Evolutionary conservation across 2,888 invertebrate species (phyloP).

Genomic region (Pollenia angustigena): DNA sequence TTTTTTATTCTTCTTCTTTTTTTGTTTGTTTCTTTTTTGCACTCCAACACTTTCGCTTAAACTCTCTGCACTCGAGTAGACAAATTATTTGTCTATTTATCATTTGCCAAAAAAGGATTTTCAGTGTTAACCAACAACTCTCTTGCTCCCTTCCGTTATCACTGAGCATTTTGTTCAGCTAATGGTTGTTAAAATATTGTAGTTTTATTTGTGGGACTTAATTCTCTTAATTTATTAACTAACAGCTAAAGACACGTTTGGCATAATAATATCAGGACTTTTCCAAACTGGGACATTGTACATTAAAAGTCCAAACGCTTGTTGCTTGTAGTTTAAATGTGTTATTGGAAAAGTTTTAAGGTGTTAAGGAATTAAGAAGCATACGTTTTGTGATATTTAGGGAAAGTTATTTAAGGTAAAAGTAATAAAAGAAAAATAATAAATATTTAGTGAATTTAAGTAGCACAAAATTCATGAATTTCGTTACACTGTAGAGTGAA

Average conservation of each 20-base stretch:
- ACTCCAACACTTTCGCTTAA: constrained; percentile 46
- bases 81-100: constrained; percentile 67
- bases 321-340: not conserved
- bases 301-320: not conserved
- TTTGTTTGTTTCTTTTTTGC: constrained; percentile 13
- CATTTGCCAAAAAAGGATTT: constrained; percentile 66
- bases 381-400: not conserved
- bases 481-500: too few relatives aligned
- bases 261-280: constrained; percentile 22
- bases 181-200: constrained; percentile 39
- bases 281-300: not conserved
- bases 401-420: too few relatives aligned
- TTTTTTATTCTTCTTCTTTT: constrained; percentile 27
- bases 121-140: constrained; percentile 7
- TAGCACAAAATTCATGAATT: too few relatives aligned
- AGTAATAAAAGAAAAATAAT: too few relatives aligned
- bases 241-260: constrained; percentile 45
- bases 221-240: constrained; percentile 63
- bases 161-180: not conserved
- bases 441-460: too few relatives aligned
- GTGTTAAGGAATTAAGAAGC: too few relatives aligned
- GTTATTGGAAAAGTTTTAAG: not conserved
- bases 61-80: constrained; percentile 38
- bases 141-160: not conserved
- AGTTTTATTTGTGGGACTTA: constrained; percentile 39